Evolutionary conservation across 2,888 invertebrate species (phyloP).

Genomic region (Trichogramma evanescens): DNA sequence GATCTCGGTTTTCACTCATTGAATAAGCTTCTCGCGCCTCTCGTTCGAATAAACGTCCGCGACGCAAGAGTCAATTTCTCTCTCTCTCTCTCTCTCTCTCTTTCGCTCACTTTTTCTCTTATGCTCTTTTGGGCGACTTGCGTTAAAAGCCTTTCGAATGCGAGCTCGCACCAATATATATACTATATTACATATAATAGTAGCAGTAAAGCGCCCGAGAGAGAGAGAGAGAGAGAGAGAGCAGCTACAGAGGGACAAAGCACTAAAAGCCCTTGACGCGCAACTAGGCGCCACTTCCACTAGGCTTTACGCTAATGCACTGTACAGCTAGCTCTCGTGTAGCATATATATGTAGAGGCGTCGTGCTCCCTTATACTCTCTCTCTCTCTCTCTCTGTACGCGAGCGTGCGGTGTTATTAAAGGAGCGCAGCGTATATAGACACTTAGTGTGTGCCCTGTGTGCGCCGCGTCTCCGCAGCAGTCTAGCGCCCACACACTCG

Average conservation of each 20-base stretch:
- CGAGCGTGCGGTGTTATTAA: too few species aligned
- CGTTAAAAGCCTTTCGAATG: conserved; percentile 44
- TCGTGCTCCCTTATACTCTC: too few species aligned
- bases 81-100: conserved; percentile 17
- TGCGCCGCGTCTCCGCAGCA: too few species aligned
- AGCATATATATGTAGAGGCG: background rate
- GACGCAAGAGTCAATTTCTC: conserved; percentile 12
- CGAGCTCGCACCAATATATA: conserved; percentile 16
- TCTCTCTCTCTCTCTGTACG: too few species aligned
- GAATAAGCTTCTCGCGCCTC: conserved; percentile 3
- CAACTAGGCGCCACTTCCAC: too few species aligned
- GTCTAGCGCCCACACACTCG: too few species aligned
- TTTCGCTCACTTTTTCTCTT: background rate
- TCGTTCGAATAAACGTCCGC: conserved; percentile 16
- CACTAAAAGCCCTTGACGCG: too few species aligned
- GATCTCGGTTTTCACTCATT: too few species aligned
- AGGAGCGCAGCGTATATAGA: too few species aligned
- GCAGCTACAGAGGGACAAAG: background rate
- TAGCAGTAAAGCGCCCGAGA: conserved; percentile 18
- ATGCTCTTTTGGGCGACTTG: conserved; percentile 12
- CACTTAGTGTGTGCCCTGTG: too few species aligned
- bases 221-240: background rate
- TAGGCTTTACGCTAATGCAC: background rate
- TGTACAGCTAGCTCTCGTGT: background rate
- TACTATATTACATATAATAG: too few species aligned